Conservation (phyloP, 2,113 vertebrate species). For the Microtus montanus region DNA sequence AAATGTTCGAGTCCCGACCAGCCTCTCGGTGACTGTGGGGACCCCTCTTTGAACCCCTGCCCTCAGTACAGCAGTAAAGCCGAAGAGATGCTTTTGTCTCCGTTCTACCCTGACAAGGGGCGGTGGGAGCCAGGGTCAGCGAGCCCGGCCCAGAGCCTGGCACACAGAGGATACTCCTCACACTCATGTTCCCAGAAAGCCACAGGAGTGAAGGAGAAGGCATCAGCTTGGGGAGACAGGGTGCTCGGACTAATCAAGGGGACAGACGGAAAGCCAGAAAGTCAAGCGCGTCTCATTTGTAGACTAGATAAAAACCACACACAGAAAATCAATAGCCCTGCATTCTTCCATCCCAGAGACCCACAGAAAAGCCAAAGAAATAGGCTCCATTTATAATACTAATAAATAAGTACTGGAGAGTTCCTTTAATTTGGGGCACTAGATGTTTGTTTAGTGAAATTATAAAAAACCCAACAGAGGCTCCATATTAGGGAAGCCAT, state of each 20-base stretch:
- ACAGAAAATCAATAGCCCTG: conserved; percentile 53
- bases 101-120: not conserved
- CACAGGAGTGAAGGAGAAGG: not conserved
- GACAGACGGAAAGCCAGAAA: conserved; percentile 30
- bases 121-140: rapidly evolving
- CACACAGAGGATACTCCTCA: rapidly evolving
- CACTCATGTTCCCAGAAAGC: rapidly evolving
- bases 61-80: not conserved
- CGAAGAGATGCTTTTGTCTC: rapidly evolving
- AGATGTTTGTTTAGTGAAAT: conserved; percentile 75
- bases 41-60: too few relatives aligned
- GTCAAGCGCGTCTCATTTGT: conserved; percentile 50
- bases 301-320: conserved; percentile 54
- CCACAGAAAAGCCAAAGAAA: conserved; percentile 60
- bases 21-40: not conserved
- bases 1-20: not conserved
- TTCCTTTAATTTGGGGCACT: conserved; percentile 68
- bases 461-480: conserved; percentile 72
- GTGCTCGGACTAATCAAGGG: not conserved
- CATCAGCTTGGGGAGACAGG: not conserved
- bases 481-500: conserved; percentile 63
- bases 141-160: not conserved
- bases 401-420: conserved; percentile 62
- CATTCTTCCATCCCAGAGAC: conserved; percentile 42
- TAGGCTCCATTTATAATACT: conserved; percentile 65